Evolutionary conservation across 2,888 invertebrate species (phyloP).

Genomic region (Anthrax anthrax): DNA sequence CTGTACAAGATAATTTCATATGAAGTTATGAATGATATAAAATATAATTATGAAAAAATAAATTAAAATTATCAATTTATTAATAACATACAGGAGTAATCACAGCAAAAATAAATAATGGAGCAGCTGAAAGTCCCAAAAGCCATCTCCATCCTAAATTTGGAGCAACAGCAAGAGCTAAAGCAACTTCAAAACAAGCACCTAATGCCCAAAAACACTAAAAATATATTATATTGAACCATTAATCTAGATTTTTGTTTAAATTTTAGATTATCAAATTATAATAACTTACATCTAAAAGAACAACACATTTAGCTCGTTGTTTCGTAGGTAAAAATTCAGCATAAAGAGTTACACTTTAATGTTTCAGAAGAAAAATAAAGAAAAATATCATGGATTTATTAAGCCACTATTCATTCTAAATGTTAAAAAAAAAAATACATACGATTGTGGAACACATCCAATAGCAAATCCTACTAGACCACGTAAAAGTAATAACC

Average conservation of each 20-base stretch:
- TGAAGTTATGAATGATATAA: conserved; percentile 23
- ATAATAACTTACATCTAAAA: conserved; percentile 67
- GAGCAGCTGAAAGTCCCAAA: conserved; percentile 78
- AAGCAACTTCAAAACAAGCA: conserved; percentile 80
- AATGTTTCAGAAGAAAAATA: conserved; percentile 18
- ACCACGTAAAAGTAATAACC: conserved; percentile 80
- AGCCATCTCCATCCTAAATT: conserved; percentile 84
- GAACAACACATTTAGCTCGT: conserved; percentile 86
- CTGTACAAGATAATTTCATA: conserved; percentile 22
- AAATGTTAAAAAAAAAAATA: conserved; percentile 19
- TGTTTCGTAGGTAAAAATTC: conserved; percentile 91
- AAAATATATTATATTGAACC: conserved; percentile 11
- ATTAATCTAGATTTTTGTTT: not conserved
- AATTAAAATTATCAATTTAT: not conserved
- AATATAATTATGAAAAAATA: conserved; percentile 19
- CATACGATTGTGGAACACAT: conserved; percentile 94
- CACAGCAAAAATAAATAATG: conserved; percentile 66
- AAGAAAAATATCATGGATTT: not conserved
- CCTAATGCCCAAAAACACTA: conserved; percentile 95
- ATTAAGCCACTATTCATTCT: too few relatives aligned
- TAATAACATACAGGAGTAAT: conserved; percentile 51
- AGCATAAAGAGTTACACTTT: conserved; percentile 85
- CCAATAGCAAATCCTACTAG: conserved; percentile 93
- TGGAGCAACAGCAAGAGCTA: conserved; percentile 84
- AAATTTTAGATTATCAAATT: not conserved